phyloP scores from a whole-genome alignment of 1,140 invertebrate genomes.

The Ylistrum balloti region DNA sequence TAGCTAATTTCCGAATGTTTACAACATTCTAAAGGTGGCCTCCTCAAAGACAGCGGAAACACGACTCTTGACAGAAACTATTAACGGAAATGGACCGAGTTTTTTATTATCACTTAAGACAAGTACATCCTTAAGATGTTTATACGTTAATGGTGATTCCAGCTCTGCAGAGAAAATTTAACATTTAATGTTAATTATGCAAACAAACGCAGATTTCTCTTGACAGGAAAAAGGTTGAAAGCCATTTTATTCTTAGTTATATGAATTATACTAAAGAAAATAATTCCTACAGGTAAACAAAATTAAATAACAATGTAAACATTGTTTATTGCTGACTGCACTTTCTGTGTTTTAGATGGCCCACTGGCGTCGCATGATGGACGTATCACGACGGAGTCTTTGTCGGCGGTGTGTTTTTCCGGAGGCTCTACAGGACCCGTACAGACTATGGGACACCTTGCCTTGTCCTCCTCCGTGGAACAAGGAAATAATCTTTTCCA shows the following conservation, averaged over 20 bases:
- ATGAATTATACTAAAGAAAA: no score
- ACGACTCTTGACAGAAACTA: background rate
- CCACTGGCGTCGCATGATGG: background rate
- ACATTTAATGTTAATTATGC: background rate
- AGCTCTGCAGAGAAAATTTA: background rate
- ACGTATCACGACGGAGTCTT: background rate
- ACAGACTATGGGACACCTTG: background rate
- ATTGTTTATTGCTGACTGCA: background rate
- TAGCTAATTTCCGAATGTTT: background rate
- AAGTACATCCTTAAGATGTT: conserved; percentile 16
- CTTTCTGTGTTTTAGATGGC: background rate
- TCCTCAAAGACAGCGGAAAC: background rate
- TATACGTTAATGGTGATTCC: background rate
- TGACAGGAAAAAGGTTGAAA: no score
- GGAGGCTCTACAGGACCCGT: conserved; percentile 29
- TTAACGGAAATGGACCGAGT: background rate
- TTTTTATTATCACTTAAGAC: background rate
- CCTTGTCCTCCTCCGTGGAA: conserved; percentile 2
- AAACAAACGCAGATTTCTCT: background rate
- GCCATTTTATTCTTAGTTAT: no score
- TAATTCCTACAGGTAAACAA: no score
- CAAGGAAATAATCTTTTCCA: conserved; percentile 7
- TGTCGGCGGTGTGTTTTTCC: background rate
- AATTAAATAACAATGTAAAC: no score
- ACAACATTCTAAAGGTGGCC: background rate